Evolutionary conservation across 1,140 invertebrate genomes (phyloP), one percentile per base, ranked within the genome.

Genomic region (Bombus pyrosoma): DNA sequence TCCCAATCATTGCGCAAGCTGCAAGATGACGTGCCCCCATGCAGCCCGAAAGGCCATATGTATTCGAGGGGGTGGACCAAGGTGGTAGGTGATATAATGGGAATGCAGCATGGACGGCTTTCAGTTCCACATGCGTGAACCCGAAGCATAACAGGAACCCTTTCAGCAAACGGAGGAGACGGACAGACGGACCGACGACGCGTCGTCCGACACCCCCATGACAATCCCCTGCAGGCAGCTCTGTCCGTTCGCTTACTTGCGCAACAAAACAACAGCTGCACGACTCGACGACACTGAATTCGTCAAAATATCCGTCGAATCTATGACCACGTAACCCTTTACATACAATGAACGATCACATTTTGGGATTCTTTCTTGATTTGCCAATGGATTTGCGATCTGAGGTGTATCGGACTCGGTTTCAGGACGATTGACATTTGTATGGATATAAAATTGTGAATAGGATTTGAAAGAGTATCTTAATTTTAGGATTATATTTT

Each of bases 231-330:
- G 87, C 85, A 69, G 86, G 68, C 85, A n/a, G 75, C 80, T 78
- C 77, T 83, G 86, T 81, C 25, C 37, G 81, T 83, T 90, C 89
- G 91, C 41, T 89, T 92, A 92, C 91, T 94, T 90, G 91, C 93
- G 93, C 92, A 93, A 94, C 94, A 95, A 94, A 94, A 95, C 94
- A 95, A 95, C 94, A 95, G 94, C 94, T 95, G 94, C 92, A 34
- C 64, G 83, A 68, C 88, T 85, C 86, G 81, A 87, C 57, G 80
- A 83, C 84, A 43, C 53, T 28, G 75, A 74, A 53, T 83, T 76
- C 92, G 92, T 94, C 93, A 92, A 93, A 94, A 93, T 91, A 94
- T 28, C 57, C 75, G 87, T 89, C 86, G 86, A 91, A 91, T 90
- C 91, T 89, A 86, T 75, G 88, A 83, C 83, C 77, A 87, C 66